Conservation (phyloP, 1,140 invertebrate species). For the Ectropis grisescens region DNA sequence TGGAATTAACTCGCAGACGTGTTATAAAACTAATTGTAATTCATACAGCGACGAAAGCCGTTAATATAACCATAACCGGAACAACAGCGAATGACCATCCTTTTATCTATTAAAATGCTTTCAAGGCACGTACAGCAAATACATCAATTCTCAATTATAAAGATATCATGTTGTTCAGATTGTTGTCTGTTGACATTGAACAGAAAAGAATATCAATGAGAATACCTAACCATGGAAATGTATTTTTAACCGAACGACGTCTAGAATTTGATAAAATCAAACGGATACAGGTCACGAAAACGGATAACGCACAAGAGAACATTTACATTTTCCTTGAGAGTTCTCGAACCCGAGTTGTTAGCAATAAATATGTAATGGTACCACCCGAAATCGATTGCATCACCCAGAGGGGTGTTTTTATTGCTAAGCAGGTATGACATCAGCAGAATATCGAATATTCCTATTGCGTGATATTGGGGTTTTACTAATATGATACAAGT, state of each 20-base stretch:
- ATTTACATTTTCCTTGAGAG: conserved; percentile 37
- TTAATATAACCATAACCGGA: conserved; percentile 16
- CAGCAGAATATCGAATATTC: too few species aligned
- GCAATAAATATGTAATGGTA: conserved; percentile 60
- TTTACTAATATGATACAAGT: too few species aligned
- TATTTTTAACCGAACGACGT: too few species aligned
- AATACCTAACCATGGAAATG: too few species aligned
- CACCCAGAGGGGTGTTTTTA: conserved; percentile 37
- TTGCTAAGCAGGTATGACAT: conserved; percentile 43
- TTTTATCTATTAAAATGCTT: too few species aligned
- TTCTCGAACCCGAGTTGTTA: conserved; percentile 29
- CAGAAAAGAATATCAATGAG: too few species aligned
- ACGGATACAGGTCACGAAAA: conserved; percentile 2
- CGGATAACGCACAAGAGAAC: conserved; percentile 8
- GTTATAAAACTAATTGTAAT: conserved; percentile 9
- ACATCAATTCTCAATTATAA: too few species aligned
- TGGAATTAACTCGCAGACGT: too few species aligned
- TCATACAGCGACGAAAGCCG: conserved; percentile 10
- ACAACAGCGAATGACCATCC: conserved; percentile 1
- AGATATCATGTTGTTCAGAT: too few species aligned
- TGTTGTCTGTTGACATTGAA: too few species aligned
- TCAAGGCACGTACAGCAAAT: too few species aligned
- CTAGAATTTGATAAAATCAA: conserved; percentile 13
- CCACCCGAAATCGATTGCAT: conserved; percentile 42
- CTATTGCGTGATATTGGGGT: too few species aligned